Conservation (phyloP, 2,888 invertebrate species). For the Pyralis farinalis region DNA sequence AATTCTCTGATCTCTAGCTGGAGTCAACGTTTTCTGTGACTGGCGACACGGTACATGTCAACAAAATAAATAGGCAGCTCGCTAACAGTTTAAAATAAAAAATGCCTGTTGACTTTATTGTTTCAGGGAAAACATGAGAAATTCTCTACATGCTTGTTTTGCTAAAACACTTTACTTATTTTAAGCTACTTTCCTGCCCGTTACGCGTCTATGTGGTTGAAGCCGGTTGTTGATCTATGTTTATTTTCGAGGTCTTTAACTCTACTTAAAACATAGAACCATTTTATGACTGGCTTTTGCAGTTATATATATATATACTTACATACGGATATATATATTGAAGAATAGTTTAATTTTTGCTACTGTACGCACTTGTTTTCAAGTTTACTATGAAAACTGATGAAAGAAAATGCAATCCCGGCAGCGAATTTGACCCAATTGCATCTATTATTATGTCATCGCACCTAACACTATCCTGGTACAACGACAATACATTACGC, state of each 20-base stretch:
- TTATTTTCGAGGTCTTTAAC: slow-evolving; percentile 6
- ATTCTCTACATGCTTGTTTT: slow-evolving; percentile 35
- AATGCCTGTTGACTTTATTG: slow-evolving; percentile 47
- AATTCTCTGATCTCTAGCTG: slow-evolving; percentile 49
- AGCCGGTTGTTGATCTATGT: slow-evolving; percentile 3
- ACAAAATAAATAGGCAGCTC: slow-evolving; percentile 48
- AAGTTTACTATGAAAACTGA: too few relatives aligned
- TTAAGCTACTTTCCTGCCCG: slow-evolving; percentile 8
- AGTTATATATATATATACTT: too few relatives aligned
- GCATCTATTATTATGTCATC: slow-evolving; percentile 38
- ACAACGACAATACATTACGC: slow-evolving; percentile 59
- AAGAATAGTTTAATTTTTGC: too few relatives aligned
- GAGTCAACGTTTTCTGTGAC: slow-evolving; percentile 75
- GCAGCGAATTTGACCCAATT: slow-evolving; percentile 4
- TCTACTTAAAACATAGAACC: not conserved
- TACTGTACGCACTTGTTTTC: too few relatives aligned
- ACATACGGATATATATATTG: too few relatives aligned
- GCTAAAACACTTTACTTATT: slow-evolving; percentile 13
- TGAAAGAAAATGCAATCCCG: slow-evolving; percentile 2
- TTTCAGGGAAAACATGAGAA: slow-evolving; percentile 54
- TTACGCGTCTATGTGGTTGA: slow-evolving; percentile 9
- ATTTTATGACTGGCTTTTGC: not conserved
- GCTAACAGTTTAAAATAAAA: slow-evolving; percentile 49
- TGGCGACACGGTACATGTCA: slow-evolving; percentile 60
- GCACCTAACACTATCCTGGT: slow-evolving; percentile 39